Percentiles rank a stretch among this genome's conserved stretches.
phyloP scores from a whole-genome alignment of 2,113 vertebrate species.

The Ursus arctos region DNA sequence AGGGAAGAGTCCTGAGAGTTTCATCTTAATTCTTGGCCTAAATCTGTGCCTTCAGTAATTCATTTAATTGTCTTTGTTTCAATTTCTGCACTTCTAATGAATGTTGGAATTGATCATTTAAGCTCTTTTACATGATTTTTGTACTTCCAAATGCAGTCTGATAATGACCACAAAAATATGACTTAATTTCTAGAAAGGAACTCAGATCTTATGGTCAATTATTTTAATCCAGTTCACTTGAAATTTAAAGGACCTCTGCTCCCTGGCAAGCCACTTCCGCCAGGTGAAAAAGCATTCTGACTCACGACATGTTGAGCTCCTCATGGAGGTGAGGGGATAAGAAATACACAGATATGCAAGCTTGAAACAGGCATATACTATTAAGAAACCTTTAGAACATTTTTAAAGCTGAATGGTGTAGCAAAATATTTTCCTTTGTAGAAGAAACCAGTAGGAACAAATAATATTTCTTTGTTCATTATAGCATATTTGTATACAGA shows the following conservation, averaged over 20 bases:
- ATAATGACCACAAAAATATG: not conserved
- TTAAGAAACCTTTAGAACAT: not conserved
- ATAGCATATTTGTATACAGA: constrained; percentile 65
- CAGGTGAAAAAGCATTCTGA: not conserved
- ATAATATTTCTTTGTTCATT: constrained; percentile 38
- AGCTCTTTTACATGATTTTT: not conserved
- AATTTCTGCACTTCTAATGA: not conserved
- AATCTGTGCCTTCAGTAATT: not conserved
- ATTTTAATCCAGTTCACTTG: constrained; percentile 5
- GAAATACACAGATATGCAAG: not conserved
- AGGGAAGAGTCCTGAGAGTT: not conserved
- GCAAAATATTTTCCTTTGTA: not conserved
- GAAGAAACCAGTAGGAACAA: constrained; percentile 46
- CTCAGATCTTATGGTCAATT: not conserved
- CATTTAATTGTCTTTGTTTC: not conserved
- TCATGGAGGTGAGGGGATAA: not conserved
- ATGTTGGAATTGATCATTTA: not conserved
- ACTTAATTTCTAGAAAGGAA: not conserved
- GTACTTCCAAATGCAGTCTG: not conserved
- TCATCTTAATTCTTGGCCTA: not conserved
- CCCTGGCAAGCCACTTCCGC: not conserved
- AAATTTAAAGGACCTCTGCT: not conserved
- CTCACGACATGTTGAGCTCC: not conserved
- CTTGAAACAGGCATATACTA: not conserved
- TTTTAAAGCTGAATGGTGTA: not conserved